Base-by-base conservation (phyloP, 2,888 invertebrate species). In the Xylota sylvarum region DNA sequence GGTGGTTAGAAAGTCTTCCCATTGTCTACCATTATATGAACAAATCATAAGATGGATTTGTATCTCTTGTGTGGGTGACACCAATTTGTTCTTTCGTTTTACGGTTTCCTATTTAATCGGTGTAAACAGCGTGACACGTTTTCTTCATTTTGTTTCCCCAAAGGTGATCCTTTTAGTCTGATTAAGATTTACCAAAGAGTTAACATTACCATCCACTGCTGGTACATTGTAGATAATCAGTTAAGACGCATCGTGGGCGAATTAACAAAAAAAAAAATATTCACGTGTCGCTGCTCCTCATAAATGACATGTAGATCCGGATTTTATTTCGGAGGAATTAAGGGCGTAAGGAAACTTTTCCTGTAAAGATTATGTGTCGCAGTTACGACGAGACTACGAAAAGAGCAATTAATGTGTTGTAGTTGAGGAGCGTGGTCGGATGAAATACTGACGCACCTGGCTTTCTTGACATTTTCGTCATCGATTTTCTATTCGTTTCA, bases 91-190 rank as follows among this genome's bases (percentile, higher is more conserved):
- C 12, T 14, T 5, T 17, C 19, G 1, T 23, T 58, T 6, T 19
- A 58, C 2, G 58, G 9, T 58, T 58, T 58, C 17, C 37, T 40
- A 19, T 37, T 58, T 58, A 58, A 40, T 23, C 19, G 37, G 37
- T 37, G 35, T 37, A 40, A 58, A 58, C 58, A 58, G 35, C 12
- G 23, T 58, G 58, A 58, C 40, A 58, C 58, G 58, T 58, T 58
- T 58, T 23, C 35, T 17, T 58, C 58, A 35, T 37, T 35, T 58
- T 17, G 19, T 5, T 12, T 58, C 35, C 14, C 37, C 37, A 6
- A 35, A n/a, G 17, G 19, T 58, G 19, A 37, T 37, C 37, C 37
- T 37, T 58, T 37, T 30, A 55, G 30, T 1, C 55, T 55, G 55
- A 55, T 55, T 55, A 55, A 55, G 30, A 19, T 7, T 52, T 4